These are phyloP conservation scores for Torymus texanus DNA, from an alignment of 2,888 invertebrate genomes.

Conservation along the genomic window DNA sequence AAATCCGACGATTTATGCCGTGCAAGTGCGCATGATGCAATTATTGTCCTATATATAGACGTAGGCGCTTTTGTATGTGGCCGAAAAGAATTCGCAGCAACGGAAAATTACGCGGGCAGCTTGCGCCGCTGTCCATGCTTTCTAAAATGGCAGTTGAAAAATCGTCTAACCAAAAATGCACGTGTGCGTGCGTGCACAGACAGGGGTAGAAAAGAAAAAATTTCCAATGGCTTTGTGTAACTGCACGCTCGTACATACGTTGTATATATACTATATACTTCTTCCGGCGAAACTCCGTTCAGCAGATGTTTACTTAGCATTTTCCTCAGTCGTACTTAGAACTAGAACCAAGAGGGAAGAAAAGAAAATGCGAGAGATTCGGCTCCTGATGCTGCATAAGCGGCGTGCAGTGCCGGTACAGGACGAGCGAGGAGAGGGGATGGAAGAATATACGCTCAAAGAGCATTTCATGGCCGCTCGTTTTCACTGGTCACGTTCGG, in stretches of 20 bases:
- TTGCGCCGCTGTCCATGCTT: too few species aligned
- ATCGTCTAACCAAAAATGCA: neutral
- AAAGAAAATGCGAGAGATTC: constrained; percentile 22
- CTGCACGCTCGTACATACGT: too few species aligned
- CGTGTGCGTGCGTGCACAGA: neutral
- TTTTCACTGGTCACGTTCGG: constrained; percentile 57
- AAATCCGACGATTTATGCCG: constrained; percentile 27
- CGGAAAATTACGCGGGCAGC: too few species aligned
- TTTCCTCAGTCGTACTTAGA: constrained; percentile 21
- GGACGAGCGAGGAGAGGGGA: neutral
- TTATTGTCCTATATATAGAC: neutral
- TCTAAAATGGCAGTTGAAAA: too few species aligned
- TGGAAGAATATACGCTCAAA: constrained; percentile 32
- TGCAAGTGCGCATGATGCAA: neutral
- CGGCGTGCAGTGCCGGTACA: neutral
- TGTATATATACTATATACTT: neutral
- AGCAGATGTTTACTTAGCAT: constrained; percentile 45
- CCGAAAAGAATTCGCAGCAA: neutral
- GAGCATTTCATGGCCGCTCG: constrained; percentile 28
- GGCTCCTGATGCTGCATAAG: constrained; percentile 46
- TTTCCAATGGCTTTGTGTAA: too few species aligned
- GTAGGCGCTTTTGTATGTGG: too few species aligned
- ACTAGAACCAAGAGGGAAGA: neutral
- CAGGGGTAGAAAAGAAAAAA: neutral
- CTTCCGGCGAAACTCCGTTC: neutral